Percentiles rank a stretch among this genome's conserved stretches.
phyloP scores from a whole-genome alignment of 2,113 vertebrate genomes.

The Anhinga rufa region DNA sequence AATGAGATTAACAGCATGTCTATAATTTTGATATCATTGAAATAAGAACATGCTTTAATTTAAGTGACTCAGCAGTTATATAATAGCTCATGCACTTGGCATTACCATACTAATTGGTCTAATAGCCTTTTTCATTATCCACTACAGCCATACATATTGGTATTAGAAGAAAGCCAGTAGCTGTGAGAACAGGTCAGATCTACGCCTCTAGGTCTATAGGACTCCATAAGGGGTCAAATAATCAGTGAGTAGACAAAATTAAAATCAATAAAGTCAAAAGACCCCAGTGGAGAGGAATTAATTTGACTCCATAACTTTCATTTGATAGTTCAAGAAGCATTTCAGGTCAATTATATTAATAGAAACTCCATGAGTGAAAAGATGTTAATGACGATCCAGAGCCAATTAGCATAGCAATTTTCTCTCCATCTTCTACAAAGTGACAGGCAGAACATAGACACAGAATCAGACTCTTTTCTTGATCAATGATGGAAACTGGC shows the following conservation, averaged over 20 bases:
- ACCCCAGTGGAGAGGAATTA: background rate
- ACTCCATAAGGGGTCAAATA: background rate
- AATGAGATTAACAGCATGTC: constrained; percentile 3
- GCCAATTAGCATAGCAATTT: constrained; percentile 50
- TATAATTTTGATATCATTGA: background rate
- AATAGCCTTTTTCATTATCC: background rate
- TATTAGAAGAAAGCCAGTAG: background rate
- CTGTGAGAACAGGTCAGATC: background rate
- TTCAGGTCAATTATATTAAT: constrained; percentile 49
- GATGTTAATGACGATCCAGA: constrained; percentile 37
- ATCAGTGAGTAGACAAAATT: background rate
- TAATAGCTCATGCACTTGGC: background rate
- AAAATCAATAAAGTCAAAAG: background rate
- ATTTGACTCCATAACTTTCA: constrained; percentile 22
- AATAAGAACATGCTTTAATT: constrained; percentile 1
- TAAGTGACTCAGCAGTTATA: background rate
- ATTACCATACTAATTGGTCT: background rate
- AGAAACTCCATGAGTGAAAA: constrained; percentile 34
- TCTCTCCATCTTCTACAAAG: constrained; percentile 1
- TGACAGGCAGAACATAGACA: constrained; percentile 1
- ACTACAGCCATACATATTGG: background rate
- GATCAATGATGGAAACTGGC: background rate
- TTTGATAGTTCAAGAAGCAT: constrained; percentile 16
- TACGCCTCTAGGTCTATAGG: background rate
- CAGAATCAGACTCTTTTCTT: background rate